Base-by-base conservation (phyloP, 2,888 invertebrate genomes). In the Ochropacha duplaris region DNA sequence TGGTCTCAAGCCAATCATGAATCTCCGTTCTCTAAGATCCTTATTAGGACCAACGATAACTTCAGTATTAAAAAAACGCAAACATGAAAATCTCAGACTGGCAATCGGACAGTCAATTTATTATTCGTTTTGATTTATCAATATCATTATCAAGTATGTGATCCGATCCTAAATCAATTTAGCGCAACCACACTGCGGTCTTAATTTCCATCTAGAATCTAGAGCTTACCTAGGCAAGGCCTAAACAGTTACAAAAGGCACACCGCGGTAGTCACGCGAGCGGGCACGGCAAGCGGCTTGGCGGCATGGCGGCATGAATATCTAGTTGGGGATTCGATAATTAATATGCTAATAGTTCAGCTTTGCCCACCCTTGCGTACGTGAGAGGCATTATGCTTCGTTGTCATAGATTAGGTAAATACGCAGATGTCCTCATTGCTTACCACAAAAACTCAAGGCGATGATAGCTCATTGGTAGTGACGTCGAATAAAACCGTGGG, bases 281-380 rank as follows among this genome's bases (percentile, higher is more conserved):
- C 80, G 68, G 67, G 71, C 65, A 68, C 69, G 62, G 72, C n/a
- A n/a, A n/a, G n/a, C n/a, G n/a, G n/a, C n/a, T n/a, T n/a, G n/a
- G n/a, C n/a, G 67, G 71, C 65, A 68, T 69, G 62, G 72, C n/a
- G n/a, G n/a, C 74, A 74, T 73, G 75, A 76, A 81, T 76, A 76
- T 78, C 82, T 79, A 70, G 74, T 75, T 68, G 70, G 75, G 78
- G 82, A 80, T 83, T 86, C 82, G 79, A 84, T 89, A 84, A 89
- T 90, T 87, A 89, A 87, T 89, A 90, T 90, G 90, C 84, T 86
- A 89, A 90, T 89, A 78, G 80, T 71, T 68, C 76, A 75, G 79
- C 79, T 80, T 80, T 81, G 78, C 86, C 83, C 84, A 81, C 84
- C 86, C 83, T 77, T 71, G 74, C 69, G 78, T 76, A 86, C 83